Evolutionary conservation across 1,140 invertebrate genomes (phyloP).

Genomic region (Drosophila sturtevanti): DNA sequence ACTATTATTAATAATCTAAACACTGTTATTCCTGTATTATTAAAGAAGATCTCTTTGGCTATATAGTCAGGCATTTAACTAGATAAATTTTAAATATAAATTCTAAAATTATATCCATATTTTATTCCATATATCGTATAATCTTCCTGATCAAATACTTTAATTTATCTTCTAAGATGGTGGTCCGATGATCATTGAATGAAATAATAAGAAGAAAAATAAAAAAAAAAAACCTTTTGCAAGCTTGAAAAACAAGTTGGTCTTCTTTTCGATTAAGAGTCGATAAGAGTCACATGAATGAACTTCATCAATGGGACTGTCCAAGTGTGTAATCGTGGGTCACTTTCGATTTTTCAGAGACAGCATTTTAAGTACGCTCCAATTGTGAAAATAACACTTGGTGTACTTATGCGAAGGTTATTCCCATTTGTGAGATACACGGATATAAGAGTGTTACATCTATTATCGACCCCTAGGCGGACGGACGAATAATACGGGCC

Average conservation of each 20-base stretch:
- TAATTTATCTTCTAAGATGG: too few relatives aligned
- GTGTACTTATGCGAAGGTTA: slow-evolving; percentile 68
- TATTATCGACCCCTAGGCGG: slow-evolving; percentile 22
- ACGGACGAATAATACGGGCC: background rate
- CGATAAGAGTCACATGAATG: slow-evolving; percentile 51
- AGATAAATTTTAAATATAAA: too few relatives aligned
- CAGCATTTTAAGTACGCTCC: slow-evolving; percentile 67
- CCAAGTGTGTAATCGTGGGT: slow-evolving; percentile 67
- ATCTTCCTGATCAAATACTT: too few relatives aligned
- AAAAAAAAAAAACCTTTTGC: background rate
- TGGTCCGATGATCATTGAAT: background rate
- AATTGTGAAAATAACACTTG: slow-evolving; percentile 80
- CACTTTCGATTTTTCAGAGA: slow-evolving; percentile 69
- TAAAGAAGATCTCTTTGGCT: too few relatives aligned
- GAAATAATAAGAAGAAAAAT: background rate
- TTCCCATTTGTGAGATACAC: slow-evolving; percentile 39
- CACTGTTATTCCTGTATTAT: too few relatives aligned
- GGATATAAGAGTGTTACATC: slow-evolving; percentile 38
- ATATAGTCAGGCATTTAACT: too few relatives aligned
- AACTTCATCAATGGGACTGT: slow-evolving; percentile 61
- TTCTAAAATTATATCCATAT: too few relatives aligned
- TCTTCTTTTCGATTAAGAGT: slow-evolving; percentile 12
- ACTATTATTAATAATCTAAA: too few relatives aligned
- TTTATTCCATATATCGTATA: too few relatives aligned
- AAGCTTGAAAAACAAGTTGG: slow-evolving; percentile 41